phyloP scores from a whole-genome alignment of 2,888 invertebrate species.

The Parnassius glacialis region DNA sequence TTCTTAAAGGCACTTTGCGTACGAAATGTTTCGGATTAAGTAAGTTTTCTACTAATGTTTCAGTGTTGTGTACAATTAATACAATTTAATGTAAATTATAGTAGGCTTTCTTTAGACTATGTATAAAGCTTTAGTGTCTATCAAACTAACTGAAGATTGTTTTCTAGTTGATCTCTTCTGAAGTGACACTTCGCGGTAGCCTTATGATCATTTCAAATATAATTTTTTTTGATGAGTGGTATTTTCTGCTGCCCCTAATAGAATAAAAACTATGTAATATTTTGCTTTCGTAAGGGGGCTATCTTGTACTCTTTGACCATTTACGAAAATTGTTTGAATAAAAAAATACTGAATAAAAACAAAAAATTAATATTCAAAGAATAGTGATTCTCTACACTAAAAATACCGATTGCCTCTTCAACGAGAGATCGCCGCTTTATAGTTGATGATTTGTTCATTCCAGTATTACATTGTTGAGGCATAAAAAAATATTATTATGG shows the following conservation, averaged over 20 bases:
- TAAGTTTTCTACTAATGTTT: conserved; percentile 32
- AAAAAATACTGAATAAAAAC: no score
- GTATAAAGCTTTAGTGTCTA: conserved; percentile 38
- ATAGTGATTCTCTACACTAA: no score
- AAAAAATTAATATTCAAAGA: no score
- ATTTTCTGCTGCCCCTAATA: no score
- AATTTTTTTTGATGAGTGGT: no score
- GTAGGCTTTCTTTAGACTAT: conserved; percentile 52
- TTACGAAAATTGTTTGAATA: no score
- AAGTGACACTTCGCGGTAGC: neutral
- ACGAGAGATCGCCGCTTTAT: conserved; percentile 26
- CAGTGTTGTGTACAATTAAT: conserved; percentile 51
- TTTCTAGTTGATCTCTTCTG: conserved; percentile 6
- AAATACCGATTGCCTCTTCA: neutral
- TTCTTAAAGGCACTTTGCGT: conserved; percentile 1
- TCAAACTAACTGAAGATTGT: neutral
- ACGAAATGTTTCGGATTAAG: neutral
- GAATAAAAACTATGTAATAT: no score
- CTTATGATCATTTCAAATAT: no score
- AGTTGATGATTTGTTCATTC: conserved; percentile 38
- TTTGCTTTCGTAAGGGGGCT: no score
- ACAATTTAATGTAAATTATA: conserved; percentile 22
- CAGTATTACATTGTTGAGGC: conserved; percentile 70
- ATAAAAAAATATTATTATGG: conserved; percentile 36
- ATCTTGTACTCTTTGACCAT: no score